These are phyloP conservation scores for Morone chrysops DNA, from an alignment of 2,113 vertebrate genomes.

Conservation along the genomic window DNA sequence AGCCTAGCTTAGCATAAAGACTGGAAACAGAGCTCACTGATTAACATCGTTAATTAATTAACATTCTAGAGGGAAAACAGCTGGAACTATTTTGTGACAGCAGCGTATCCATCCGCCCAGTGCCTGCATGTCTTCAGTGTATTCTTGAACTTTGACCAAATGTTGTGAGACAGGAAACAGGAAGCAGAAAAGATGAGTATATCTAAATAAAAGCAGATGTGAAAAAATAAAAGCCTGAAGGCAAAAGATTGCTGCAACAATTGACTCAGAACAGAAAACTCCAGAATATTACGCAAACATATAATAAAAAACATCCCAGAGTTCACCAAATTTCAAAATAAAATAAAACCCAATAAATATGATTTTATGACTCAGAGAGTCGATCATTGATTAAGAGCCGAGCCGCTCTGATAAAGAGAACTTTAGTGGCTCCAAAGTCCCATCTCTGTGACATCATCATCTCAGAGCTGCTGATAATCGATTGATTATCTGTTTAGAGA, in stretches of 20 bases:
- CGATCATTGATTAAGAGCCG: constrained; percentile 24
- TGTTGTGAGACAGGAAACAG: neutral
- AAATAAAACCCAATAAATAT: neutral
- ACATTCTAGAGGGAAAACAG: neutral
- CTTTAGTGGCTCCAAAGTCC: constrained; percentile 57
- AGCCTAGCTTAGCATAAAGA: neutral
- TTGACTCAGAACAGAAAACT: neutral
- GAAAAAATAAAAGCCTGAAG: neutral
- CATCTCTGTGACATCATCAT: neutral
- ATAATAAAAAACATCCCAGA: too few relatives aligned
- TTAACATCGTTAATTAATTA: too few relatives aligned
- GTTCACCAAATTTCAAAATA: neutral
- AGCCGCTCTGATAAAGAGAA: constrained; percentile 4
- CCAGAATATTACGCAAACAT: neutral
- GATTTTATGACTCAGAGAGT: neutral
- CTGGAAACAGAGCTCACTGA: neutral
- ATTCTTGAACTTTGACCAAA: neutral
- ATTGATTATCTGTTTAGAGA: neutral
- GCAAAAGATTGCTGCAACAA: neutral
- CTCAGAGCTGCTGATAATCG: neutral
- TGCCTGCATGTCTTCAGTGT: too few relatives aligned
- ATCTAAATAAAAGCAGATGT: neutral
- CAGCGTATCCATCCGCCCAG: neutral
- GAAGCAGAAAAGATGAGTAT: neutral
- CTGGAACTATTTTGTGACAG: neutral